Conservation (phyloP, 2,888 invertebrate genomes). For the Perizoma flavofasciatum region DNA sequence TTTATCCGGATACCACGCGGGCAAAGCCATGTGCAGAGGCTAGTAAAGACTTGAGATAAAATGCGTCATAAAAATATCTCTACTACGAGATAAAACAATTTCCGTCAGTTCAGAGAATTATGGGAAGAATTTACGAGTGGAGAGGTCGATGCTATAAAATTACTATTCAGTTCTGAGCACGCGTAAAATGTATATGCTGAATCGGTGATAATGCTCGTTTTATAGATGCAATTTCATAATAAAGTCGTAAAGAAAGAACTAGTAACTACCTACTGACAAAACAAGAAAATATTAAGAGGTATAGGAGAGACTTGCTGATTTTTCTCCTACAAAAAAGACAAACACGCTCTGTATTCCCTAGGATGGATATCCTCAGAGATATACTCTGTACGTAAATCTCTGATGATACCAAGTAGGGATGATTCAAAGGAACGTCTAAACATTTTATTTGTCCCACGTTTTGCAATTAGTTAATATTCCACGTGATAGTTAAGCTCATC, state of each 20-base stretch:
- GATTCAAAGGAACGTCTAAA: too few relatives aligned
- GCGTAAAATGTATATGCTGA: constrained; percentile 34
- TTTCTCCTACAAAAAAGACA: too few relatives aligned
- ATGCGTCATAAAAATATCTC: constrained; percentile 18
- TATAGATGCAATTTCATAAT: constrained; percentile 21
- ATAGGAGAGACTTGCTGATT: too few relatives aligned
- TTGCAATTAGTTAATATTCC: too few relatives aligned
- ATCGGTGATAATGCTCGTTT: constrained; percentile 18
- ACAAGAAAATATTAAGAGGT: constrained; percentile 4
- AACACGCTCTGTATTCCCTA: too few relatives aligned
- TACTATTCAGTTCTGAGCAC: constrained; percentile 35
- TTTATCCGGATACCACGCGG: too few relatives aligned
- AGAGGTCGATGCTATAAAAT: constrained; percentile 39
- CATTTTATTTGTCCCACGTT: too few relatives aligned
- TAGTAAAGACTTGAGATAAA: constrained; percentile 14
- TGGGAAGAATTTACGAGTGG: constrained; percentile 36
- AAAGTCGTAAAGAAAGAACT: constrained; percentile 27
- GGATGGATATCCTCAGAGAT: too few relatives aligned
- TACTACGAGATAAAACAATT: constrained; percentile 40
- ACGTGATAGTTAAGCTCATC: too few relatives aligned
- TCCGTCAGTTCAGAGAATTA: constrained; percentile 35
- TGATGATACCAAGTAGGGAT: too few relatives aligned
- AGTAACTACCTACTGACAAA: not conserved
- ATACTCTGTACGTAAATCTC: too few relatives aligned
- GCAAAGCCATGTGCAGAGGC: too few relatives aligned